A percentile compares a stretch with the other conserved stretches of the same genome.
phyloP scores from a whole-genome alignment of 2,113 vertebrate species.

The Glaucidium brasilianum region DNA sequence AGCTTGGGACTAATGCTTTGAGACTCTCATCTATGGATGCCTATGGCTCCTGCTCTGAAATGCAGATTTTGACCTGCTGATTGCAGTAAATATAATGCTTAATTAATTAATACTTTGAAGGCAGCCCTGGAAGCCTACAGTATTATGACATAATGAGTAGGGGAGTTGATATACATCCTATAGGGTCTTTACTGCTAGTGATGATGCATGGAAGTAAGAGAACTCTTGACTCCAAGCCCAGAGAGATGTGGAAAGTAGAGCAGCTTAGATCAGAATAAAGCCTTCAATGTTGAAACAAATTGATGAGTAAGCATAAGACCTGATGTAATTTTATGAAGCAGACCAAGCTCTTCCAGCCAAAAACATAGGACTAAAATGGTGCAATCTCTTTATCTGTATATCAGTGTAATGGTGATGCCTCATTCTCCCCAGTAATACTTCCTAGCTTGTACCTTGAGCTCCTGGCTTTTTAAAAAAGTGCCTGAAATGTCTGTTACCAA shows the following conservation, averaged over 20 bases:
- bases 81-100: neutral
- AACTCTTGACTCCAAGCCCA: neutral
- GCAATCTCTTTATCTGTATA: neutral
- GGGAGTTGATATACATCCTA: neutral
- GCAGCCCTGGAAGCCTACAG: neutral
- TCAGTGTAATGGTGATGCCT: neutral
- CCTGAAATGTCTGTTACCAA: neutral
- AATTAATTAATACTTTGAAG: neutral
- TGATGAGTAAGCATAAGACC: neutral
- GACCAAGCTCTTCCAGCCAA: neutral
- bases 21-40: neutral
- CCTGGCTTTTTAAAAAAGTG: neutral
- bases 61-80: neutral
- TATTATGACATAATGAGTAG: neutral
- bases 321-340: slow-evolving; percentile 6
- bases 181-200: neutral
- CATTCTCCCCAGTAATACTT: neutral
- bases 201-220: neutral
- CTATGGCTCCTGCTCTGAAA: neutral
- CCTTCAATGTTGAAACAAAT: neutral
- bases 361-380: neutral
- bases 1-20: neutral
- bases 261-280: slow-evolving; percentile 2
- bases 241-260: neutral
- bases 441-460: neutral